phyloP scores from a whole-genome alignment of 2,113 vertebrate genomes.

The Corvus cornix region DNA sequence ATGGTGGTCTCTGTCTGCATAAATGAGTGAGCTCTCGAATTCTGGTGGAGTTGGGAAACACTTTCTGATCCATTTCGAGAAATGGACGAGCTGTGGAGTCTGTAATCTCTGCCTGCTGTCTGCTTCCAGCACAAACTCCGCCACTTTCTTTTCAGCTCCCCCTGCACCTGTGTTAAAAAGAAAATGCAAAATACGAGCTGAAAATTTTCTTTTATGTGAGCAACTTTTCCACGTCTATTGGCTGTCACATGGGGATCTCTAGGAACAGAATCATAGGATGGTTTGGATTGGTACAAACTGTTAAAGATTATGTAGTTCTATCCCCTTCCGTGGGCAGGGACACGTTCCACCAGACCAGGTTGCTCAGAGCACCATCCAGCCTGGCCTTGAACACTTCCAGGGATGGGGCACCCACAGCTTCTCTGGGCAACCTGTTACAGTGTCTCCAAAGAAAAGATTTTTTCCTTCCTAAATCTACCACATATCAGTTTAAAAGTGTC shows the following conservation, averaged over 20 bases:
- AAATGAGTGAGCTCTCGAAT: constrained; percentile 83
- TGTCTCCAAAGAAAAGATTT: neutral
- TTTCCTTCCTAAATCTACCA: neutral
- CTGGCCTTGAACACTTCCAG: neutral
- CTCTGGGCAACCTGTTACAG: neutral
- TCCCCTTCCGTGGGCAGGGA: fast-evolving
- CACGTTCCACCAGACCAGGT: neutral
- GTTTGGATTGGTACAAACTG: neutral
- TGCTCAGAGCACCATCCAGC: neutral
- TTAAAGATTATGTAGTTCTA: neutral
- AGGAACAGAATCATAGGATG: neutral
- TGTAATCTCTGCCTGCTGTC: constrained; percentile 73
- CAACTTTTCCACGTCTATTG: neutral
- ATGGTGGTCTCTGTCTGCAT: constrained; percentile 89
- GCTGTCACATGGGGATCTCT: neutral
- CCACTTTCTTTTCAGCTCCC: constrained; percentile 88
- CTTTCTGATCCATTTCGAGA: constrained; percentile 80
- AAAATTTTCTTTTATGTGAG: neutral
- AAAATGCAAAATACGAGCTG: neutral
- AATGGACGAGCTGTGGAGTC: constrained; percentile 71
- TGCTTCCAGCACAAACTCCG: constrained; percentile 74
- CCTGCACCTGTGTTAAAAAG: constrained; percentile 81
- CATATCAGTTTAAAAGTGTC: neutral
- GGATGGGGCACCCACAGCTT: neutral
- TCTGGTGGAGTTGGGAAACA: constrained; percentile 68